These are phyloP conservation scores for Phrixothrix hirtus DNA, from an alignment of 2,888 invertebrate species.

Conservation along the genomic window DNA sequence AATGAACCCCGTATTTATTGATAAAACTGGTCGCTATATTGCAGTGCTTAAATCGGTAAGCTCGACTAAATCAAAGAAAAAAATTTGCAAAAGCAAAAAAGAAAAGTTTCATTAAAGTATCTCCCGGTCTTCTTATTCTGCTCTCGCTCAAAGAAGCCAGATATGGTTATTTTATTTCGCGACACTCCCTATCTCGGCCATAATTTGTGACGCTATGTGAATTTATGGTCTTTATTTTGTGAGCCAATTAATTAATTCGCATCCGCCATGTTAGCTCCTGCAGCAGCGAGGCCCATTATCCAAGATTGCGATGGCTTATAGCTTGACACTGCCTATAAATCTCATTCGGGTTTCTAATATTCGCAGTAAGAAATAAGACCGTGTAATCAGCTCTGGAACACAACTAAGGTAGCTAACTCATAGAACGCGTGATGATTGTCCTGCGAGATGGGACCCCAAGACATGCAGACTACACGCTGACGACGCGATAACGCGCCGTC, in stretches of 20 bases:
- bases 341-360: conserved; percentile 55
- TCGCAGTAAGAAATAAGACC: conserved; percentile 42
- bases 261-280: conserved; percentile 52
- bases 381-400: conserved; percentile 30
- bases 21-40: conserved; percentile 8
- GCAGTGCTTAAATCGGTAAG: conserved; percentile 9
- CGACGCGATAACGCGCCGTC: conserved; percentile 21
- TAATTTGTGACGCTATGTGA: conserved; percentile 58
- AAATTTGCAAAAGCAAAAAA: conserved; percentile 15
- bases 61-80: conserved; percentile 14
- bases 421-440: conserved; percentile 30
- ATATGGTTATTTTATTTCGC: conserved; percentile 58
- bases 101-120: conserved; percentile 27
- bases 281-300: conserved; percentile 54
- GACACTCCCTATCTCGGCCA: conserved; percentile 57
- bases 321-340: conserved; percentile 55
- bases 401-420: conserved; percentile 29
- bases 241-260: conserved; percentile 59
- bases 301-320: conserved; percentile 57
- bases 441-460: conserved; percentile 16
- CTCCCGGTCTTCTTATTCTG: conserved; percentile 27
- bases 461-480: conserved; percentile 27
- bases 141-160: conserved; percentile 43
- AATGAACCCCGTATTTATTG: too few species aligned
- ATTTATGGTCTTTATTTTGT: conserved; percentile 59